Evolutionary conservation across 2,797 vertebrate genomes (phyloP).

Genomic region (Odontamblyopus rebecca): DNA sequence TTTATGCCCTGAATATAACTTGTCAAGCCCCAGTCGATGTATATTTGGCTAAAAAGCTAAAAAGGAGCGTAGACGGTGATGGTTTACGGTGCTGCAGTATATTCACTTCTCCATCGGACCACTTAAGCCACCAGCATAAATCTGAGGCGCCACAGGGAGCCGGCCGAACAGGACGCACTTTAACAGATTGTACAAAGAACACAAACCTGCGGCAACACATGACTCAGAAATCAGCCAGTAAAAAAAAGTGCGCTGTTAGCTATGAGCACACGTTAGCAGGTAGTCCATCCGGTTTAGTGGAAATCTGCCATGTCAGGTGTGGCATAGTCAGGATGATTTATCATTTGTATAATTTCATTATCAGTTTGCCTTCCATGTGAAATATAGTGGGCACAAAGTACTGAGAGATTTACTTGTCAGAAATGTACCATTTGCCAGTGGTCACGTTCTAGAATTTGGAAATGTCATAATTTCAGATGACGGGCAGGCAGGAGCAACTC

Average conservation of each 20-base stretch:
- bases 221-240: neutral
- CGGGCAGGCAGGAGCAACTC: too few relatives aligned
- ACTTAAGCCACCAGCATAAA: conserved; percentile 29
- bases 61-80: conserved; percentile 30
- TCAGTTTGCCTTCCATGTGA: too few relatives aligned
- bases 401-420: too few relatives aligned
- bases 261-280: neutral
- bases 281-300: neutral
- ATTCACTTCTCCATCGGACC: conserved; percentile 15
- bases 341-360: too few relatives aligned
- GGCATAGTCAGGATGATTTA: too few relatives aligned
- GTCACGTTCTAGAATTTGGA: too few relatives aligned
- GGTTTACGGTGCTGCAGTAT: conserved; percentile 30
- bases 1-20: conserved; percentile 30
- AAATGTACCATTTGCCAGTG: too few relatives aligned
- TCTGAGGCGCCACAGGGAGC: conserved; percentile 23
- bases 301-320: too few relatives aligned
- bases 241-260: neutral
- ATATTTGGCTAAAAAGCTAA: conserved; percentile 36
- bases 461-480: too few relatives aligned
- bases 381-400: too few relatives aligned
- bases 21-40: conserved; percentile 29
- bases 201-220: neutral
- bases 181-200: neutral
- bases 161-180: neutral